Base-by-base conservation (phyloP, 2,888 invertebrate species). In the Fissipunctia ypsillon region DNA sequence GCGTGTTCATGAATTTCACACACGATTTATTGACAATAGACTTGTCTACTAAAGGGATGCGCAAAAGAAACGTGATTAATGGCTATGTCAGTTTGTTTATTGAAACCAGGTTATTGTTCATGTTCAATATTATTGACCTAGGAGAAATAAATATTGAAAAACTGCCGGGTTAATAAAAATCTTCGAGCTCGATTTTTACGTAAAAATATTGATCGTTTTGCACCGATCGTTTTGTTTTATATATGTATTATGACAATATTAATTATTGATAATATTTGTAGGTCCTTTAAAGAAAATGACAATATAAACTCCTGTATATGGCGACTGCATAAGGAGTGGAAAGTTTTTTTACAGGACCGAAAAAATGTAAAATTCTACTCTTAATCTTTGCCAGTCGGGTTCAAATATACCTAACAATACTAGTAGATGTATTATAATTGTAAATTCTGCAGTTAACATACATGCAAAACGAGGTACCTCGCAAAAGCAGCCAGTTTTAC, bases 1-100 rank as follows among this genome's bases (percentile, higher is more conserved):
- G 38, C 52, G 48, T 87, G 87, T 73, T 71, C 72, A 72, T 66
- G 84, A 87, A 91, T 90, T 91, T 89, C 73, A 88, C 86, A 89
- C 87, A 81, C 80, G 84, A 84, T 68, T 80, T 82, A 69, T 45
- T 78, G 68, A 71, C 66, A 76, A 87, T 85, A 57, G 52, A 19
- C n/a, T 28, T 52, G 12, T 54, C 28, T 61, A 28, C 9, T 22
- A 31, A 5, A 10, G 31, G 1, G 22, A 63, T 48, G 45, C 10
- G n/a, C 16, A 31, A n/a, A 48, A 10, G 14, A 31, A 48, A 31
- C 5, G 3, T 3, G 28, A 19, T 28, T 0, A 52, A 59, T 59
- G 9, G 16, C n/a, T 25, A 4, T 16, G 1, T 16, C n/a, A 59
- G 16, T 59, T 38, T 16, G 1, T 35, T 38, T 38, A 25, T n/a